Evolutionary conservation across 2,797 vertebrate genomes (phyloP), one percentile per base, ranked within the genome.

Genomic region (Erpetoichthys calabaricus): DNA sequence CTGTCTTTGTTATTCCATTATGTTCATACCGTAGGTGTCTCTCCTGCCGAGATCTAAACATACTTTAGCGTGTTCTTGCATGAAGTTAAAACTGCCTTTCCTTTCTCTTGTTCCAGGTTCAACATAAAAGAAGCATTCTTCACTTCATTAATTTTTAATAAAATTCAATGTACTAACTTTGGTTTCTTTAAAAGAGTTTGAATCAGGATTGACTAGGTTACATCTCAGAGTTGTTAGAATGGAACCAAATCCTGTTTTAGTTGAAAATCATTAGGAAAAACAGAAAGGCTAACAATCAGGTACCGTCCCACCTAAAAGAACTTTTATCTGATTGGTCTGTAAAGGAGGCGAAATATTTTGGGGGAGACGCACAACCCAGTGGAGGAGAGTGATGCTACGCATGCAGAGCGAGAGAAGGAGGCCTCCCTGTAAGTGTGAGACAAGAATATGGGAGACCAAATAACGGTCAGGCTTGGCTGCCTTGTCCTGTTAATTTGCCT

Each of bases 371-470:
- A 78, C 60, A 85, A 83, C 75, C 79, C 75, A 60, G 62, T 65
- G 5, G 90, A 90, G 60, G 93, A 96, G 70, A 84, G 89, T 60
- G 91, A 92, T 64, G 88, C 87, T 71, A 79, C 89, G 62, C 83
- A 88, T 72, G 91, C 91, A 1, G 77, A 86, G 78, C 88, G 88
- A 71, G 92, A 94, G 73, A 96, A 93, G 64, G 90, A 95, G 71
- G 94, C 94, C 1, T 88, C 91, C 7, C 68, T 88, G 95, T 98
- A 82, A 94, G 94, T 95, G 62, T 61, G 63, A 60, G 25, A 25
- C 25, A 25, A 25, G 25, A 25, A 25, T 25, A 25, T 25, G 25
- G 25, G 25, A 25, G 25, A 2, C 25, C 25, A 25, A 25, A 25
- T 25, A 25, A 25, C 25, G 25, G 25, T 25, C 25, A 25, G 25